Conservation (phyloP, 2,888 invertebrate species). For the Andrena flavipes region DNA sequence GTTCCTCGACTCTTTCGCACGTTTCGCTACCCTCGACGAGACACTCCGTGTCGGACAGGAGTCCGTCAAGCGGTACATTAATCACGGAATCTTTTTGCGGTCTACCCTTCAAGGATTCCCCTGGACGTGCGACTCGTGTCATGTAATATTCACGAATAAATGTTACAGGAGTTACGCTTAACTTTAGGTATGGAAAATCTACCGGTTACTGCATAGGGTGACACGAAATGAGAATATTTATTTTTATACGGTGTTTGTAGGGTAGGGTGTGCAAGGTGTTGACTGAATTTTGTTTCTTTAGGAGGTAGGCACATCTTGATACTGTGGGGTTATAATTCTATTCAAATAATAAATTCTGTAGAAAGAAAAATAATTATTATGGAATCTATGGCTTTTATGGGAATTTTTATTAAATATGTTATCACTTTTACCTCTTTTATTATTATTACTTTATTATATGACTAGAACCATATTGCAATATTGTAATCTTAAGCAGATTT, state of each 20-base stretch:
- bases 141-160: constrained; percentile 42
- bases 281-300: too few species aligned
- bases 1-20: constrained; percentile 66
- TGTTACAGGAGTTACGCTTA: background rate
- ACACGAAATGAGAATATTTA: constrained; percentile 4
- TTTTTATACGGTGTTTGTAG: background rate
- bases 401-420: too few species aligned
- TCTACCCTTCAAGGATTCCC: constrained; percentile 35
- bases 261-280: background rate
- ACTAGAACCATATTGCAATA: too few species aligned
- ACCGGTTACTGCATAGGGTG: background rate
- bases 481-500: too few species aligned
- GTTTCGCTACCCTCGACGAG: constrained; percentile 59
- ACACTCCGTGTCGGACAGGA: constrained; percentile 63
- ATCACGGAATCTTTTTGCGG: constrained; percentile 67
- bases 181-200: background rate
- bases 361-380: too few species aligned
- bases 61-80: constrained; percentile 73
- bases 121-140: background rate
- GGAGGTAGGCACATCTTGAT: too few species aligned
- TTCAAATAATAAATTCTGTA: too few species aligned
- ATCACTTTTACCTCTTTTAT: too few species aligned
- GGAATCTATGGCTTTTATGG: too few species aligned
- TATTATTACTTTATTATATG: too few species aligned
- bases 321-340: too few species aligned